A percentile compares a stretch with the other conserved stretches of the same genome.
Evolutionary conservation across 37 sponge, comb jelly and placozoan genomes (phyloP).

Genomic region (Aplysina aerophoba): DNA sequence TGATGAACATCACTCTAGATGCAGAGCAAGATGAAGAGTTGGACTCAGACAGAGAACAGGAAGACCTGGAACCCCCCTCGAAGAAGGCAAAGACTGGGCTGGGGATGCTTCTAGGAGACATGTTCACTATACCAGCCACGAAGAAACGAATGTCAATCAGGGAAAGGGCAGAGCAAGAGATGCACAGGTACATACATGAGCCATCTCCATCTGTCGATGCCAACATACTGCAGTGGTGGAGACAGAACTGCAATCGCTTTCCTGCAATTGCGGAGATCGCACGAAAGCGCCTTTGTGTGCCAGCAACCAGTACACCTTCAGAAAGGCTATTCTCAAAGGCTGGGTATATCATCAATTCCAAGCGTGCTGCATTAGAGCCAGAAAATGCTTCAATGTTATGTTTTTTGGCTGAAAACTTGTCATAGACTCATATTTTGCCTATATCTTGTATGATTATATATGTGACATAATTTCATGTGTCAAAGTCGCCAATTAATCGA

Average conservation of each 20-base stretch:
- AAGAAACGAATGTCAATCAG: neutral
- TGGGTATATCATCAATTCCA: neutral
- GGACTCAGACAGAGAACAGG: neutral
- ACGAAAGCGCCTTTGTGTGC: conserved; percentile 26
- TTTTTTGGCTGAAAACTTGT: conserved; percentile 12
- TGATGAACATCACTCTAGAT: neutral
- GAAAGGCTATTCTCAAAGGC: conserved; percentile 36
- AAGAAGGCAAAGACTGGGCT: neutral
- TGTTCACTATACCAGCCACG: neutral
- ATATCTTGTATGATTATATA: no score
- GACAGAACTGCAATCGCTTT: neutral
- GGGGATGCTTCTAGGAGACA: neutral
- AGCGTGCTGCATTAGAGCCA: conserved; percentile 7
- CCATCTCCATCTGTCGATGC: neutral
- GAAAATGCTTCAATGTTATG: neutral
- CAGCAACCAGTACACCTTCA: conserved; percentile 26
- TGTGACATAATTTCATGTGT: no score
- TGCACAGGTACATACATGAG: conserved; percentile 11
- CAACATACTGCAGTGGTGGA: conserved; percentile 36
- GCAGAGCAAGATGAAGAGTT: neutral
- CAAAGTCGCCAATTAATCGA: no score
- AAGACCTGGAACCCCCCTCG: neutral
- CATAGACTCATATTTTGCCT: no score
- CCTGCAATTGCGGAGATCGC: conserved; percentile 9
- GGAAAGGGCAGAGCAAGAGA: neutral